Conservation (phyloP, 2,888 invertebrate species). For the Epistrophella euchroma region DNA sequence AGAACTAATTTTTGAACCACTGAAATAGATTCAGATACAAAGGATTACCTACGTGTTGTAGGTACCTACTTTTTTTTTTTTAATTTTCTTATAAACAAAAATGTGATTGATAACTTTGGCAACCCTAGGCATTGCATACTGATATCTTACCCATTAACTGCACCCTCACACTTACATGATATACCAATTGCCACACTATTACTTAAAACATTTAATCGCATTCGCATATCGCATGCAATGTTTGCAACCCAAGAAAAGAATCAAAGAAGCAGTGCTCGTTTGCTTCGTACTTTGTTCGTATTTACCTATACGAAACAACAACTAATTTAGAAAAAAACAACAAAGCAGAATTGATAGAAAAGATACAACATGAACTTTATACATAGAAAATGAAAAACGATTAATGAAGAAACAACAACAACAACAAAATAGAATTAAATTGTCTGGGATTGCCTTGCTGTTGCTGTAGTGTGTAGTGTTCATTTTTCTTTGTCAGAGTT, state of each 20-base stretch:
- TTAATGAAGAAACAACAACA: slow-evolving; percentile 25
- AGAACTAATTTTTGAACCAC: too few species aligned
- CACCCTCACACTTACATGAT: slow-evolving; percentile 36
- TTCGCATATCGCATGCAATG: slow-evolving; percentile 39
- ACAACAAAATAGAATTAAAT: slow-evolving; percentile 36
- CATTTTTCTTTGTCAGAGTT: slow-evolving; percentile 24
- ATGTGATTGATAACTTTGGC: not conserved
- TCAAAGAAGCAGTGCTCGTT: slow-evolving; percentile 18
- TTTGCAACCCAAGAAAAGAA: slow-evolving; percentile 35
- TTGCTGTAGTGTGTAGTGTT: too few species aligned
- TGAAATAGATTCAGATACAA: too few species aligned
- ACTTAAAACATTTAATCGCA: slow-evolving; percentile 38
- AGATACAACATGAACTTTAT: slow-evolving; percentile 45
- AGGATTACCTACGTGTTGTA: too few species aligned
- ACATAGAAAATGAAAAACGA: slow-evolving; percentile 17
- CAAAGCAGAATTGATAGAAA: slow-evolving; percentile 63
- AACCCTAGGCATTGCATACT: slow-evolving; percentile 24
- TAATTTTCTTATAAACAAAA: too few species aligned
- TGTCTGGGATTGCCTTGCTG: slow-evolving; percentile 51
- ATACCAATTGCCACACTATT: slow-evolving; percentile 18
- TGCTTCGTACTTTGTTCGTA: slow-evolving; percentile 19
- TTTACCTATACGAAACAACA: slow-evolving; percentile 46
- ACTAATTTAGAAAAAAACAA: slow-evolving; percentile 69
- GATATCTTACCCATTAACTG: slow-evolving; percentile 29
- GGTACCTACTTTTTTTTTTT: too few species aligned